Evolutionary conservation across 2,888 invertebrate species (phyloP).

Genomic region (Xestia xanthographa): DNA sequence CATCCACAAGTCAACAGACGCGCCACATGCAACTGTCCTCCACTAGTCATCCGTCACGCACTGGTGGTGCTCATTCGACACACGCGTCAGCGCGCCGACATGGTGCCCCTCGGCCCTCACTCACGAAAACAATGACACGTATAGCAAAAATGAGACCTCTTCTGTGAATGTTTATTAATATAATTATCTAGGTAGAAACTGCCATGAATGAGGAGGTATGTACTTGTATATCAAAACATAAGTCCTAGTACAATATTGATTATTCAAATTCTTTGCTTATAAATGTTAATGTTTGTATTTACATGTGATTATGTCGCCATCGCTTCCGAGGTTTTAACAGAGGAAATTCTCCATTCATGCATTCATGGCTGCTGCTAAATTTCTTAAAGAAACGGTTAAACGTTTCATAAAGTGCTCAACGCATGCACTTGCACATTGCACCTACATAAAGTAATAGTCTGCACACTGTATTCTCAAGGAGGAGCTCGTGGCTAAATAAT

Average conservation of each 20-base stretch:
- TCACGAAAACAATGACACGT: conserved; percentile 29
- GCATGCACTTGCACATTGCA: neutral
- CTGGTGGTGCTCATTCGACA: neutral
- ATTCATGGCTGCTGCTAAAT: neutral
- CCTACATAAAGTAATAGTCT: neutral
- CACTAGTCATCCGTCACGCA: conserved; percentile 4
- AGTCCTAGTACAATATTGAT: conserved; percentile 29
- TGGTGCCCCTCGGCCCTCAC: neutral
- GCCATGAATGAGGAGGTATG: conserved; percentile 14
- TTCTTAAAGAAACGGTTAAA: neutral
- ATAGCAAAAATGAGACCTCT: neutral
- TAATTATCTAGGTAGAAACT: conserved; percentile 17
- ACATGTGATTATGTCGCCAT: conserved; percentile 20
- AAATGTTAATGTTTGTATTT: conserved; percentile 35
- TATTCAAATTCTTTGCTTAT: conserved; percentile 29
- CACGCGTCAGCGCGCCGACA: neutral
- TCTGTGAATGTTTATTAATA: conserved; percentile 1
- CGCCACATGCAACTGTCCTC: conserved; percentile 7
- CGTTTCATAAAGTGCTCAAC: neutral
- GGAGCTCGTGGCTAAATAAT: too few relatives aligned
- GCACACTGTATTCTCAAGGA: neutral
- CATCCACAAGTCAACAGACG: neutral
- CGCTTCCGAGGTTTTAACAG: neutral
- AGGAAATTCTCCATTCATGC: conserved; percentile 18
- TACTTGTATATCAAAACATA: conserved; percentile 13